Evolutionary conservation across 2,797 vertebrate species (phyloP), one percentile per base, ranked within the genome.

Genomic region (Siniperca obscura): DNA sequence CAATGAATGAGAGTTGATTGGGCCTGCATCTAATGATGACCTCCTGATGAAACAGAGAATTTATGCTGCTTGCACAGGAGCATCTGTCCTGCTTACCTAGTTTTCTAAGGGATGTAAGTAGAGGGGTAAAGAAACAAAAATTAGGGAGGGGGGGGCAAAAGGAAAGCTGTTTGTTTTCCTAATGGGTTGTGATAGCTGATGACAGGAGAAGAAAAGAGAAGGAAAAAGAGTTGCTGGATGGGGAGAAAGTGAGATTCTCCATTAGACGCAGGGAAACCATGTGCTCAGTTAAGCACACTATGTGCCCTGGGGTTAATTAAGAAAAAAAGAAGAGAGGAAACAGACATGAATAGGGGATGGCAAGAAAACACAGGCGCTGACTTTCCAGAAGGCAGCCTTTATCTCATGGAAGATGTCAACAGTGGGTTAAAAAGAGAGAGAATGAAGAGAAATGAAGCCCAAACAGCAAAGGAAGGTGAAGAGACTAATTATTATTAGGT

Each of bases 241-340:
- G 67, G 70, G 62, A 78, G 68, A 88, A 88, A 70, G 83, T 70
- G 67, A 81, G 86, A 86, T 85, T 83, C 79, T 86, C 86, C 87
- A 89, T 90, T 86, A 89, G 81, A 83, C 38, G 14, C 67, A 80
- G 44, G 65, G 50, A 86, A 72, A 67, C 67, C 57, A 61, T n/a
- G 34, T 30, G 68, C 73, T 66, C 16, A 10, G 30, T 42, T 64
- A 48, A 89, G 78, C 75, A 56, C 52, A 66, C 69, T 17, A 13
- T 36, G 56, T 77, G 87, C 82, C 86, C 87, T 12, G 13, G 80
- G 92, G 92, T 94, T 94, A 94, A 95, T 94, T 92, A 89, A 80
- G 75, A 79, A 27, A 78, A 27, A 56, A 56, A 17, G 38, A 67
- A 40, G 38, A 27, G 59, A 76, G 22, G 27, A 75, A 74, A 66